These are phyloP conservation scores for Sinodicranocentrus sp. DNA, from an alignment of 2,888 invertebrate species.

Conservation along the genomic window DNA sequence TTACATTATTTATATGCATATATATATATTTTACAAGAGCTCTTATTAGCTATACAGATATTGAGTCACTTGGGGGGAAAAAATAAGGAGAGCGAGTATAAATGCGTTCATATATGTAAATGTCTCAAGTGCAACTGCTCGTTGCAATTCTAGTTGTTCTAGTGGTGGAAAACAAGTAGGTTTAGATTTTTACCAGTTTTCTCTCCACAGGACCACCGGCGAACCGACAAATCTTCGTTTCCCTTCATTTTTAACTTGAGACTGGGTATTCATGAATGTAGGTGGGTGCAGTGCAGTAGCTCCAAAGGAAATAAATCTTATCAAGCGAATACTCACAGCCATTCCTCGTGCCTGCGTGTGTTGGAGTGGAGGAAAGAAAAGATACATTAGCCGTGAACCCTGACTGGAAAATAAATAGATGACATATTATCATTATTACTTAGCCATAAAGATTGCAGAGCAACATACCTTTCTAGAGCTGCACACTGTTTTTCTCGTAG, in stretches of 20 bases:
- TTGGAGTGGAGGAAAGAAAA: neutral
- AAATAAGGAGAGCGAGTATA: too few species aligned
- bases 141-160: conserved; percentile 21
- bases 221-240: conserved; percentile 52
- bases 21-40: too few species aligned
- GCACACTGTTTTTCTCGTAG: neutral
- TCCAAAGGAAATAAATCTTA: conserved; percentile 2
- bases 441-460: conserved; percentile 48
- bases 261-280: too few species aligned
- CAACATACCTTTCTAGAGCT: too few species aligned
- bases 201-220: conserved; percentile 47
- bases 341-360: neutral
- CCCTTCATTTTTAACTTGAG: conserved; percentile 17
- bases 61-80: neutral
- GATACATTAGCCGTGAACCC: conserved; percentile 9
- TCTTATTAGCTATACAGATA: neutral
- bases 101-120: neutral
- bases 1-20: conserved; percentile 12
- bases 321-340: neutral
- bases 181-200: conserved; percentile 17
- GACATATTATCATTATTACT: conserved; percentile 63
- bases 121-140: conserved; percentile 10
- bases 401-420: conserved; percentile 58
- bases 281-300: too few species aligned
- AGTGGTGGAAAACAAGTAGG: neutral